Evolutionary conservation across 1,140 invertebrate species (phyloP).

Genomic region (Drosophila parabipectinata): DNA sequence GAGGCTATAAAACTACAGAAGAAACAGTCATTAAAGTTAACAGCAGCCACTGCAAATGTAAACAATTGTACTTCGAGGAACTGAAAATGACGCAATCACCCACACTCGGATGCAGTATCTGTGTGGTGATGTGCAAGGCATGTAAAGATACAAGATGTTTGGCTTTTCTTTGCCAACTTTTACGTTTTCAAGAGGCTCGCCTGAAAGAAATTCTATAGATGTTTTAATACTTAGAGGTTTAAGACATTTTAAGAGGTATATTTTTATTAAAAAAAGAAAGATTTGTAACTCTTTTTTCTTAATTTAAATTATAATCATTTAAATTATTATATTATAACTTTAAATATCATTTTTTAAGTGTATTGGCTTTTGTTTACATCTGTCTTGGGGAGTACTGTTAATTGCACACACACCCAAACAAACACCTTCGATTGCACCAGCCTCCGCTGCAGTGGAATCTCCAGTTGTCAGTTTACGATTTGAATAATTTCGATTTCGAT

Average conservation of each 20-base stretch:
- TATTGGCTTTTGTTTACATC: slow-evolving; percentile 20
- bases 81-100: slow-evolving; percentile 29
- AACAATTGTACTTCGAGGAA: slow-evolving; percentile 20
- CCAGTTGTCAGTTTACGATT: slow-evolving; percentile 57
- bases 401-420: slow-evolving; percentile 42
- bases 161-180: neutral
- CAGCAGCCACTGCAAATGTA: slow-evolving; percentile 20
- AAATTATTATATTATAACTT: neutral
- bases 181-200: slow-evolving; percentile 4
- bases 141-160: slow-evolving; percentile 22
- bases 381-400: slow-evolving; percentile 32
- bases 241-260: neutral
- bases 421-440: slow-evolving; percentile 48
- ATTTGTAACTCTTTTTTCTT: too few species aligned
- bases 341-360: neutral
- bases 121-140: neutral
- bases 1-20: slow-evolving; percentile 3
- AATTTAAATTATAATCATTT: neutral
- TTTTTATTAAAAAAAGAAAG: too few species aligned
- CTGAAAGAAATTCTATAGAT: neutral
- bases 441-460: slow-evolving; percentile 31
- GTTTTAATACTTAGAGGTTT: neutral
- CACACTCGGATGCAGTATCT: neutral
- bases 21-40: slow-evolving; percentile 14
- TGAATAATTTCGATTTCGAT: slow-evolving; percentile 71